Evolutionary conservation across 2,797 vertebrate species (phyloP).

Genomic region (Diplodus puntazzo): DNA sequence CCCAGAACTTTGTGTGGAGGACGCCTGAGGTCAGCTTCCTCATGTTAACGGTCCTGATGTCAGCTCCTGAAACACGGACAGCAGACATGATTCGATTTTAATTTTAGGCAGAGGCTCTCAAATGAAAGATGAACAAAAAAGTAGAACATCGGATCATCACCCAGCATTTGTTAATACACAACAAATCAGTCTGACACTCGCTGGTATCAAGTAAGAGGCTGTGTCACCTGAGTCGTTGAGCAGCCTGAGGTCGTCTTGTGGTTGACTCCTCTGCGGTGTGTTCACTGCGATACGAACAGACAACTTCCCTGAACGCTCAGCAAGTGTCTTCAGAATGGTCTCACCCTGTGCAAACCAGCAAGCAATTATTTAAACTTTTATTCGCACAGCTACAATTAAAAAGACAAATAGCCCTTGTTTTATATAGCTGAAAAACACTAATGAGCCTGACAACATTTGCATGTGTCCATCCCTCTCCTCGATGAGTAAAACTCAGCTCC

Average conservation of each 20-base stretch:
- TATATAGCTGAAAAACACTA: neutral
- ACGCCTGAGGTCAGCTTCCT: conserved; percentile 88
- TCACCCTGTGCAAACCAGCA: conserved; percentile 84
- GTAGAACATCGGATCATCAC: too few species aligned
- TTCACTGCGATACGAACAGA: conserved; percentile 89
- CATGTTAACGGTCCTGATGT: conserved; percentile 89
- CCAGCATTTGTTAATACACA: too few species aligned
- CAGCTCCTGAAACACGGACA: conserved; percentile 84
- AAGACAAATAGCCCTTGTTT: neutral
- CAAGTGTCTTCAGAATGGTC: conserved; percentile 84
- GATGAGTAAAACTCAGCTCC: neutral
- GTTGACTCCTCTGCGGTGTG: conserved; percentile 61
- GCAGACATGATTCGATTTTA: too few species aligned
- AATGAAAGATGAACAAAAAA: too few species aligned
- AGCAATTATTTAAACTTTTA: neutral
- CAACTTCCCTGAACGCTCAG: conserved; percentile 80
- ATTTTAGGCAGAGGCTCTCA: too few species aligned
- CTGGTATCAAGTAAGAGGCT: neutral
- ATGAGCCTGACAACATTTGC: neutral
- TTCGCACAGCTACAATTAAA: neutral
- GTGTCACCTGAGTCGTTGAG: conserved; percentile 76
- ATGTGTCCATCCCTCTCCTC: neutral
- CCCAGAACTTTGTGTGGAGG: conserved; percentile 96
- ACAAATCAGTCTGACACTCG: neutral
- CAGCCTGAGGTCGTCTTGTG: conserved; percentile 75